A percentile compares a stretch with the other conserved stretches of the same genome.
Evolutionary conservation across 2,888 invertebrate species (phyloP).

Genomic region (Blastobasis lacticolella): DNA sequence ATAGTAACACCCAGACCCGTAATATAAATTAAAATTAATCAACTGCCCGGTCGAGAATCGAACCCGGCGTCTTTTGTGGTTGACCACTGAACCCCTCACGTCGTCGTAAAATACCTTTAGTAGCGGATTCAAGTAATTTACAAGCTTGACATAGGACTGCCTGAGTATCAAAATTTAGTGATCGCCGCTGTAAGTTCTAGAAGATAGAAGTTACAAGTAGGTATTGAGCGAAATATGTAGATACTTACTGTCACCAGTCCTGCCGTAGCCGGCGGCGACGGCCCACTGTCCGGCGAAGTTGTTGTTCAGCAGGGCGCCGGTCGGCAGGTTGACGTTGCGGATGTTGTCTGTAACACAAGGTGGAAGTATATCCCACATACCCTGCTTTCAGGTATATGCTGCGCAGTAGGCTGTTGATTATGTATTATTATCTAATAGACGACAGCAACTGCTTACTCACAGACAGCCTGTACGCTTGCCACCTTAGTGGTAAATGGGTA

Average conservation of each 20-base stretch:
- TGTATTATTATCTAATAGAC: too few species aligned
- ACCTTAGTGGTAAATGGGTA: too few species aligned
- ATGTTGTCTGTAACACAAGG: conserved; percentile 14
- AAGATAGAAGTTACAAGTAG: neutral
- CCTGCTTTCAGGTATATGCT: too few species aligned
- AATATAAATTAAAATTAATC: too few species aligned
- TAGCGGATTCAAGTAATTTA: neutral
- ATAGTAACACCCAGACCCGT: too few species aligned
- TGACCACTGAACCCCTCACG: neutral
- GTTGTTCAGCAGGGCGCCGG: conserved; percentile 8
- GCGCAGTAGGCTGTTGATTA: too few species aligned
- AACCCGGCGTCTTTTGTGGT: neutral
- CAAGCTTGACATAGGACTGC: neutral
- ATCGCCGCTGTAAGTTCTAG: neutral
- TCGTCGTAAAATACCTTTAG: conserved; percentile 4
- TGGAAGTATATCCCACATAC: too few species aligned
- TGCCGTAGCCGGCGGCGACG: conserved; percentile 25
- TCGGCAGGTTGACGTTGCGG: conserved; percentile 17
- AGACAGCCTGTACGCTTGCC: too few species aligned
- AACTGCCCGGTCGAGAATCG: too few species aligned
- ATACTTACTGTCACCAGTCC: conserved; percentile 17
- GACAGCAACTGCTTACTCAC: too few species aligned
- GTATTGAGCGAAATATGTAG: neutral
- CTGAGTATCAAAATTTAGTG: neutral
- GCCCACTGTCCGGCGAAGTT: conserved; percentile 15